These are phyloP conservation scores for Lordiphosa fenestrarum DNA, from an alignment of 2,888 invertebrate species.

Conservation along the genomic window DNA sequence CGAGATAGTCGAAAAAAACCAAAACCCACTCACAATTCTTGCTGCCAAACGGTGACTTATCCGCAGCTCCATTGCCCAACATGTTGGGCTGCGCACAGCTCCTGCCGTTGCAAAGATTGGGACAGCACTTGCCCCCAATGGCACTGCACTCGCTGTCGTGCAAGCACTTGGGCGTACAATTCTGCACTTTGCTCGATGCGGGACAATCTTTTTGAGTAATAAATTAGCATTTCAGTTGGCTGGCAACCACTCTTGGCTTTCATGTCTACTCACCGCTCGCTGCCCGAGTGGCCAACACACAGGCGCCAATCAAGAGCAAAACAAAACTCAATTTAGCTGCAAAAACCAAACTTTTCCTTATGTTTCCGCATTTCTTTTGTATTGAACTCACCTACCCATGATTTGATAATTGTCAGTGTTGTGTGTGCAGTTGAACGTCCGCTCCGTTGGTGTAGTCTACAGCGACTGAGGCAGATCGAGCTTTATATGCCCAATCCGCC, in stretches of 20 bases:
- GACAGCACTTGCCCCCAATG: conserved; percentile 85
- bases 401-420: conserved; percentile 22
- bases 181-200: conserved; percentile 83
- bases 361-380: conserved; percentile 33
- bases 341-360: conserved; percentile 16
- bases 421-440: conserved; percentile 49
- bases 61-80: conserved; percentile 63
- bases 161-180: conserved; percentile 86
- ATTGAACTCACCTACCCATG: conserved; percentile 29
- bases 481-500: conserved; percentile 54
- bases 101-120: conserved; percentile 86
- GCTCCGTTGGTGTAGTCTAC: conserved; percentile 42
- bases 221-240: conserved; percentile 5
- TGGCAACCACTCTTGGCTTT: background rate
- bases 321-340: conserved; percentile 45
- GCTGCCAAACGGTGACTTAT: conserved; percentile 69
- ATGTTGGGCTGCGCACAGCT: conserved; percentile 83
- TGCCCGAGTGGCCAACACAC: conserved; percentile 48
- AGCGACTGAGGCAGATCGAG: conserved; percentile 45
- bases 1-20: no score
- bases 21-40: conserved; percentile 79
- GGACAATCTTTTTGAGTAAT: conserved; percentile 82
- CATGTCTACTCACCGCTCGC: conserved; percentile 56
- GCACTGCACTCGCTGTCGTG: conserved; percentile 85
- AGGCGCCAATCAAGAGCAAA: conserved; percentile 48